A percentile compares a stretch with the other conserved stretches of the same genome.
These are phyloP conservation scores for Apteryx mantelli DNA, from an alignment of 2,113 vertebrate species.

Conservation along the genomic window DNA sequence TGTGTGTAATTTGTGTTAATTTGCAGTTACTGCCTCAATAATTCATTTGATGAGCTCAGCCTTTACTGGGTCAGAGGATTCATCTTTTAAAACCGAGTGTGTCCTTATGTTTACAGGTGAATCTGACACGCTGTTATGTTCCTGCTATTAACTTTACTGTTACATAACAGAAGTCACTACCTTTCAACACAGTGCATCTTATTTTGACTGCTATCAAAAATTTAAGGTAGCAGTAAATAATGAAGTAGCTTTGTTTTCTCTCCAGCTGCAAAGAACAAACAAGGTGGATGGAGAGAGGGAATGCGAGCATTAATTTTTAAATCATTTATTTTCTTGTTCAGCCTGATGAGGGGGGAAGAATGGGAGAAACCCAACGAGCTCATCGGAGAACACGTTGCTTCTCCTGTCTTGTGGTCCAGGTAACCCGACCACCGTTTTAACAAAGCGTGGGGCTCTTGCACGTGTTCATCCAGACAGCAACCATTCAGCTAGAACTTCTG, in stretches of 20 bases:
- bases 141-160: neutral
- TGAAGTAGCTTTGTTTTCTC: neutral
- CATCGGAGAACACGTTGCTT: neutral
- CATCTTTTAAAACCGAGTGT: neutral
- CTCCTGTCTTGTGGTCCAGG: neutral
- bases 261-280: neutral
- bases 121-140: neutral
- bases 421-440: neutral
- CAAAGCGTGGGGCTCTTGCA: neutral
- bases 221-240: neutral
- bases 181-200: neutral
- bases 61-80: neutral
- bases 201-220: neutral
- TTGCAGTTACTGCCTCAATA: neutral
- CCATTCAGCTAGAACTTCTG: neutral
- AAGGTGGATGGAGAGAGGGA: neutral
- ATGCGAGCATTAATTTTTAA: neutral
- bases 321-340: neutral
- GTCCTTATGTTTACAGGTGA: neutral
- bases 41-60: neutral
- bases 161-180: neutral
- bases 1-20: neutral
- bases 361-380: neutral
- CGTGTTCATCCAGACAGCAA: neutral
- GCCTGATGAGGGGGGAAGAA: neutral